Percentiles rank a stretch among this genome's conserved stretches.
These are phyloP conservation scores for Pseudochirops corinnae DNA, from an alignment of 2,797 vertebrate species.

Conservation along the genomic window DNA sequence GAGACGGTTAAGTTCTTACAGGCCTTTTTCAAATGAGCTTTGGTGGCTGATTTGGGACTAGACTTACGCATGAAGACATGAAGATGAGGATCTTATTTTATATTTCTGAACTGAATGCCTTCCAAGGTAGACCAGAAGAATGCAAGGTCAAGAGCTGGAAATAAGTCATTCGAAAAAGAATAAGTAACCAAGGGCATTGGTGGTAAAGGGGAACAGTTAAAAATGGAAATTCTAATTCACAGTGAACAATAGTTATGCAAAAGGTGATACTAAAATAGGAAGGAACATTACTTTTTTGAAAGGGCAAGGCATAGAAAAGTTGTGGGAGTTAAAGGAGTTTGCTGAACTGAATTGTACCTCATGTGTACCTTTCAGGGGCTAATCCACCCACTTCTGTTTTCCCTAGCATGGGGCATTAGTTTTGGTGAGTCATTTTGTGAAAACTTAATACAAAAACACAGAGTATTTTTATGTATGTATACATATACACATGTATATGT, in stretches of 20 bases:
- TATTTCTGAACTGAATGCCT: slow-evolving; percentile 28
- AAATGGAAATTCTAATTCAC: slow-evolving; percentile 70
- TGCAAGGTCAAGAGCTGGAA: slow-evolving; percentile 56
- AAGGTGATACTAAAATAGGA: slow-evolving; percentile 62
- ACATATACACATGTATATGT: too few relatives aligned
- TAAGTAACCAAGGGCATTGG: slow-evolving; percentile 58
- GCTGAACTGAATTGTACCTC: slow-evolving; percentile 75
- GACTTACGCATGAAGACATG: slow-evolving; percentile 34
- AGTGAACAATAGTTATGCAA: slow-evolving; percentile 70
- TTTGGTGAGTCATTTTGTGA: slow-evolving; percentile 77
- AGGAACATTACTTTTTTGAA: slow-evolving; percentile 69
- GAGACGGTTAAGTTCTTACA: neutral
- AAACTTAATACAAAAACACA: slow-evolving; percentile 74
- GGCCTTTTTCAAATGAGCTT: slow-evolving; percentile 66
- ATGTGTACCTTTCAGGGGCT: slow-evolving; percentile 68
- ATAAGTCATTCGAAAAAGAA: slow-evolving; percentile 57
- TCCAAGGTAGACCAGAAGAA: slow-evolving; percentile 69
- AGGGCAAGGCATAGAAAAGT: slow-evolving; percentile 73
- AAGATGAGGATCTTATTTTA: slow-evolving; percentile 51
- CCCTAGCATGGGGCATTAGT: slow-evolving; percentile 66
- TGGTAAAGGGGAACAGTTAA: slow-evolving; percentile 43
- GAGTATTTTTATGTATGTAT: neutral
- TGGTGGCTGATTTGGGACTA: slow-evolving; percentile 52
- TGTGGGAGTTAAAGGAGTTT: slow-evolving; percentile 70
- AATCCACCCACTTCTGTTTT: slow-evolving; percentile 72